Evolutionary conservation across 2,113 vertebrate species (phyloP).

Genomic region (Sinocyclocheilus rhinocerous): DNA sequence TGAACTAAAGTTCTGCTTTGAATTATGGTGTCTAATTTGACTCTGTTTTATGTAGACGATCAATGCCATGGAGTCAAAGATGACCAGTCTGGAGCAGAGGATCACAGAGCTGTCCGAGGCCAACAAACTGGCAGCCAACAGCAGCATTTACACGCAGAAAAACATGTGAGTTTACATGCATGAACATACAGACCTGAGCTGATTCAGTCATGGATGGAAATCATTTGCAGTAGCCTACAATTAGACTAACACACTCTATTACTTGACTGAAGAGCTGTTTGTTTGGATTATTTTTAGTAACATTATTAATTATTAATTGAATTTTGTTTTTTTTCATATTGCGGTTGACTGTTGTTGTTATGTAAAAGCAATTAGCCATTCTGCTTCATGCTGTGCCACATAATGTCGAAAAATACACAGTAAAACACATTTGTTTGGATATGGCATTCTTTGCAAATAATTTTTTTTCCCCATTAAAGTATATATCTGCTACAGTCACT

Average conservation of each 20-base stretch:
- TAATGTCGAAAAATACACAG: background rate
- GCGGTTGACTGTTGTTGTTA: background rate
- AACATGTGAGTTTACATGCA: conserved; percentile 88
- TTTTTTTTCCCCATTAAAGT: background rate
- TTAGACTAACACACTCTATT: background rate
- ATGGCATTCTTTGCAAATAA: background rate
- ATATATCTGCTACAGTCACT: background rate
- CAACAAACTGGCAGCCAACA: conserved; percentile 97
- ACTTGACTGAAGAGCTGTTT: background rate
- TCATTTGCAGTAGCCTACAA: background rate
- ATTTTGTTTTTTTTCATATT: background rate
- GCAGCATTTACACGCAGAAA: conserved; percentile 97
- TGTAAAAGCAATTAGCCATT: background rate
- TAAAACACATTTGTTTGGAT: background rate
- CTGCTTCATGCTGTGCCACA: background rate
- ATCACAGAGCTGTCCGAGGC: conserved; percentile 95
- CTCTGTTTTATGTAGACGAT: conserved; percentile 81
- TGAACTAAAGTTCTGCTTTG: background rate
- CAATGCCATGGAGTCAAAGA: conserved; percentile 99
- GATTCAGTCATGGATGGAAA: background rate
- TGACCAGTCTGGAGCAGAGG: conserved; percentile 95
- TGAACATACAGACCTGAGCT: background rate
- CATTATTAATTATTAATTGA: background rate
- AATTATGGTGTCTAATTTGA: background rate
- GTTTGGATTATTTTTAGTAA: background rate